Conservation (phyloP, 2,888 invertebrate species). For the Drosophila antonietae region DNA sequence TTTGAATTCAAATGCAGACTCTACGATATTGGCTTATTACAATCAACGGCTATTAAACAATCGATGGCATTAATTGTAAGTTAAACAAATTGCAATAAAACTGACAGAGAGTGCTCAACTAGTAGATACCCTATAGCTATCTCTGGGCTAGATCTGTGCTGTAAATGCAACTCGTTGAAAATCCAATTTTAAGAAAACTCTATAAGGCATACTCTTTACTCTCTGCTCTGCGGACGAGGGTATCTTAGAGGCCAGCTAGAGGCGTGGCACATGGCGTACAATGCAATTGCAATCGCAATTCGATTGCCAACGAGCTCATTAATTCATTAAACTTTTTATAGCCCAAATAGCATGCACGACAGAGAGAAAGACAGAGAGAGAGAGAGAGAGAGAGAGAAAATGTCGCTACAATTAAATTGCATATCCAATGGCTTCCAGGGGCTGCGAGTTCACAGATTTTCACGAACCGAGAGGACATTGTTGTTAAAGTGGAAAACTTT, state of each 20-base stretch:
- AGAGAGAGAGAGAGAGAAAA: constrained; percentile 6
- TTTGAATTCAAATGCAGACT: constrained; percentile 71
- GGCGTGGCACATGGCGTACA: constrained; percentile 8
- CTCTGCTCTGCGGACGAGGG: not conserved
- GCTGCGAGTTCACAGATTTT: not conserved
- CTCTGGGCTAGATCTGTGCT: not conserved
- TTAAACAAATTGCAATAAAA: constrained; percentile 33
- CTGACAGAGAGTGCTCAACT: not conserved
- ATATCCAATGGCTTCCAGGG: constrained; percentile 20
- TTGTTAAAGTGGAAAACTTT: constrained; percentile 21
- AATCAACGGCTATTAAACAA: constrained; percentile 74
- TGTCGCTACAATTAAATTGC: constrained; percentile 32
- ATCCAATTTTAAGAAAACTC: too few species aligned
- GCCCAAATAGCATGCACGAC: constrained; percentile 18
- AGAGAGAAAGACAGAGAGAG: not conserved
- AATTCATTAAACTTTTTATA: constrained; percentile 66
- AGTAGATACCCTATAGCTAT: constrained; percentile 1
- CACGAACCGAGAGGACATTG: not conserved
- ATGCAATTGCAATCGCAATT: constrained; percentile 36
- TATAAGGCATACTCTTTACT: not conserved
- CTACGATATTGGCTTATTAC: constrained; percentile 74
- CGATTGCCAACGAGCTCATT: constrained; percentile 60
- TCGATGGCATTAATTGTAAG: constrained; percentile 67
- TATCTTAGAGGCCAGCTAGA: not conserved
- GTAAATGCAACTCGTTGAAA: too few species aligned